Conservation (phyloP, 1,140 invertebrate genomes). For the Papilio machaon region DNA sequence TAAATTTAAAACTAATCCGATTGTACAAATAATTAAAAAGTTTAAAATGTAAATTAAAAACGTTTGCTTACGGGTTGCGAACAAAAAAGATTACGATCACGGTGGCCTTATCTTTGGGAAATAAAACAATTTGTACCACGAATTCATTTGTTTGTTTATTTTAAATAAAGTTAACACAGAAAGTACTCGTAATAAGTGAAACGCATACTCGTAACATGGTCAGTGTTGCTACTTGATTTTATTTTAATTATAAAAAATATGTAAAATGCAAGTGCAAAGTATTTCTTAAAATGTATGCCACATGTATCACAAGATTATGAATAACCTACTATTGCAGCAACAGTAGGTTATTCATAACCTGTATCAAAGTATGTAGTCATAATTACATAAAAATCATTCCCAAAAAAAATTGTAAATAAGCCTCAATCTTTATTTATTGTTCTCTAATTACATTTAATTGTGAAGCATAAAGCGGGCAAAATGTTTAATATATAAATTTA, state of each 20-base stretch:
- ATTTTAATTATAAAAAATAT: background rate
- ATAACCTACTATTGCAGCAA: too few species aligned
- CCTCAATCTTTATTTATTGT: constrained; percentile 4
- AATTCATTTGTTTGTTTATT: constrained; percentile 23
- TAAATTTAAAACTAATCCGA: constrained; percentile 8
- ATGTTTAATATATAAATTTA: background rate
- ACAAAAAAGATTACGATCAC: constrained; percentile 31
- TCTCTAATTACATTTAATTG: background rate
- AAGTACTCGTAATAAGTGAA: background rate
- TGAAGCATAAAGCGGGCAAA: background rate
- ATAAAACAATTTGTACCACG: constrained; percentile 29
- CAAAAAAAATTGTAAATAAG: background rate
- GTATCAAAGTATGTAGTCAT: too few species aligned
- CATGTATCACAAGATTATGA: too few species aligned
- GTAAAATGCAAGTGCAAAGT: too few species aligned
- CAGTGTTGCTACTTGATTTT: background rate
- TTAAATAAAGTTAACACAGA: constrained; percentile 3
- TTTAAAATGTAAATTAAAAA: constrained; percentile 25
- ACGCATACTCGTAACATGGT: background rate
- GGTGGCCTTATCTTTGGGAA: constrained; percentile 4
- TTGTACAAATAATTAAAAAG: constrained; percentile 29
- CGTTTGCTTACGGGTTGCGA: constrained; percentile 18
- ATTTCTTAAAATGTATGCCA: too few species aligned
- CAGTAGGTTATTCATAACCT: too few species aligned
- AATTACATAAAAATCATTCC: background rate